Base-by-base conservation (phyloP, 2,888 invertebrate species). In the Fabriciana adippe region DNA sequence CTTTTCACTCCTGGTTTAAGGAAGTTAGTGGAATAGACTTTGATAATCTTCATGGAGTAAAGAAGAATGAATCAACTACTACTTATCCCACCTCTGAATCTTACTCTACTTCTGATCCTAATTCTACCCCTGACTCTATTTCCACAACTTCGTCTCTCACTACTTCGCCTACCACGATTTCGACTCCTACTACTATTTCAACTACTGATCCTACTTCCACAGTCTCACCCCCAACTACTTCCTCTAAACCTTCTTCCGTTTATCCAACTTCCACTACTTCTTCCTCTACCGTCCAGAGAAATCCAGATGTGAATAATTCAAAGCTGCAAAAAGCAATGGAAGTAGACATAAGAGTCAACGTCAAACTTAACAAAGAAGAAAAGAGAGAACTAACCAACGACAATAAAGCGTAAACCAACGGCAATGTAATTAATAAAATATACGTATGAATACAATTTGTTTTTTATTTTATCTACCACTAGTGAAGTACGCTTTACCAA, bases 331-430 rank as follows among this genome's bases (percentile, higher is more conserved):
- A 90, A 75, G 84, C 81, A 60, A 76, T 91, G 50, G 82, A 88
- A 74, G 85, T 91, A 0, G 81, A 85, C 72, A 89, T 91, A 35
- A 87, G 87, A 71, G 90, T 91, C 35, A 87, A 86, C 72, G 89
- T 91, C 51, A 81, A 79, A 62, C 68, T 90, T 67, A 86, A 84
- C 73, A 89, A 88, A 41, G 48, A 78, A 77, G 6, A 81, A 80
- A 69, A 81, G 79, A 54, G 76, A 81, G 61, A 56, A 69, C 60
- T 11, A 1, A 35, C 8, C 11, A 8, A 35, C 35, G 35, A 6
- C 35, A 35, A 35, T 8, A 35, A 11, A 35, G 35, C 35, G 11
- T 35, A 35, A 35, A 35, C 11, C 35, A 35, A 35, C 35, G 35
- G 11, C 2, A 41, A 8, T 35, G 35, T 41, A 41, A 41, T 41